Evolutionary conservation across 1,140 invertebrate genomes (phyloP).

Genomic region (Drosophila chauvacae): DNA sequence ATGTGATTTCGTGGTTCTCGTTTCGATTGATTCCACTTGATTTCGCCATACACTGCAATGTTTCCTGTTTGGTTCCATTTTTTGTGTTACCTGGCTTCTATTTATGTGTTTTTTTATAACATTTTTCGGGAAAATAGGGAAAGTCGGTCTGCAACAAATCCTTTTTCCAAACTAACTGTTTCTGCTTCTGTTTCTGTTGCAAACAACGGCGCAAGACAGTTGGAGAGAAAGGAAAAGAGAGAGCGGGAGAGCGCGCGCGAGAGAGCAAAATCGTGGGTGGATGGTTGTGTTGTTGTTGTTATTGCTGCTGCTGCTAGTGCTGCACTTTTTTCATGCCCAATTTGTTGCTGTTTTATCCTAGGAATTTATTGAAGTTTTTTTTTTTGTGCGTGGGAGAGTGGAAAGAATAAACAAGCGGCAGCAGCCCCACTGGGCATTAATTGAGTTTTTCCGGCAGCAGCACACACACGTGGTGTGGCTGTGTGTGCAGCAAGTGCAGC

Average conservation of each 20-base stretch:
- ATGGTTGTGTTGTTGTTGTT: slow-evolving; percentile 23
- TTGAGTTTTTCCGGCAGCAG: slow-evolving; percentile 75
- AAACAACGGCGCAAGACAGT: slow-evolving; percentile 39
- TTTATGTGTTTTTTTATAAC: slow-evolving; percentile 35
- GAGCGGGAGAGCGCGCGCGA: slow-evolving; percentile 15
- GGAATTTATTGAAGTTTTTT: slow-evolving; percentile 19
- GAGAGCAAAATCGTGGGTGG: slow-evolving; percentile 60
- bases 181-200: slow-evolving; percentile 30
- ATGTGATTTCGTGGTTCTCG: slow-evolving; percentile 7
- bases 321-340: slow-evolving; percentile 42
- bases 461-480: slow-evolving; percentile 17
- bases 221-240: slow-evolving; percentile 25
- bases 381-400: slow-evolving; percentile 20
- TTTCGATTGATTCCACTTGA: slow-evolving; percentile 1
- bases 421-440: slow-evolving; percentile 58
- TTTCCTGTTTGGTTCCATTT: neutral
- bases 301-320: slow-evolving; percentile 32
- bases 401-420: slow-evolving; percentile 35
- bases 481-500: slow-evolving; percentile 61
- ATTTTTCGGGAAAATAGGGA: slow-evolving; percentile 38
- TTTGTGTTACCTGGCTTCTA: slow-evolving; percentile 26
- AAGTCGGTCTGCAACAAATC: slow-evolving; percentile 49
- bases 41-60: slow-evolving; percentile 15
- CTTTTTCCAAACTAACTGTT: slow-evolving; percentile 49
- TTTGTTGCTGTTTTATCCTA: slow-evolving; percentile 69